These are phyloP conservation scores for Xenopus tropicalis DNA, from an alignment of 2,113 vertebrate species.

Conservation along the genomic window UCB_Xtro_10.0 CM004450.2:101301001-101301500, in stretches of 20 bases:
- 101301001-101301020: too few relatives aligned
- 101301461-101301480: slow-evolving; percentile 81
- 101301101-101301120: slow-evolving; percentile 71
- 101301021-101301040: too few relatives aligned
- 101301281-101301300: slow-evolving; percentile 13
- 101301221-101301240: slow-evolving; percentile 24
- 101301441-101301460: background rate
- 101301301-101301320: slow-evolving; percentile 81
- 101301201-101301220: slow-evolving; percentile 85
- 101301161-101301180: slow-evolving; percentile 89
- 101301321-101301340: slow-evolving; percentile 86
- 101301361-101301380: slow-evolving; percentile 82
- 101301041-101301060: too few relatives aligned
- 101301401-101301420: too few relatives aligned
- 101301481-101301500: slow-evolving; percentile 93
- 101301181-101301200: slow-evolving; percentile 94
- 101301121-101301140: slow-evolving; percentile 95
- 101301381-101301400: slow-evolving; percentile 65
- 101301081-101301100: too few relatives aligned
- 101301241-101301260: background rate
- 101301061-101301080: too few relatives aligned
- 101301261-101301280: background rate
- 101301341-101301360: slow-evolving; percentile 89
- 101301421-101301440: background rate
- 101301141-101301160: slow-evolving; percentile 95